A percentile compares a stretch with the other conserved stretches of the same genome.
Conservation (phyloP, 1,140 invertebrate species). For the Cydia strobilella region DNA sequence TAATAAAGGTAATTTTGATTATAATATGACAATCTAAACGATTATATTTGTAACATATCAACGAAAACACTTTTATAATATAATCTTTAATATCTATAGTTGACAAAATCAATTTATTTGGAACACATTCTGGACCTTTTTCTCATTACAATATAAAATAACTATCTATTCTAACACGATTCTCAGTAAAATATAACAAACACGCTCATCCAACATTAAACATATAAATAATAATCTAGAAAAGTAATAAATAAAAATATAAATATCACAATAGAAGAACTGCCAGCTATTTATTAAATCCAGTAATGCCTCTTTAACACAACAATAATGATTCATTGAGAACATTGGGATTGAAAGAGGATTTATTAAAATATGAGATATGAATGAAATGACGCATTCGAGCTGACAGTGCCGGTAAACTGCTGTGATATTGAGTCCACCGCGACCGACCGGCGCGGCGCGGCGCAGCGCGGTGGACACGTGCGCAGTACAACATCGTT, state of each 20-base stretch:
- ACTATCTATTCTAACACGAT: constrained; percentile 64
- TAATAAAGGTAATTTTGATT: constrained; percentile 24
- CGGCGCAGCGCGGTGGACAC: neutral
- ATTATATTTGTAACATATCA: constrained; percentile 46
- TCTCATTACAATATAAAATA: constrained; percentile 66
- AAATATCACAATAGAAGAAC: constrained; percentile 78
- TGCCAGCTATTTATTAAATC: constrained; percentile 61
- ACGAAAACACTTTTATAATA: constrained; percentile 60
- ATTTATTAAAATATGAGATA: neutral
- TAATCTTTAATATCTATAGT: constrained; percentile 57
- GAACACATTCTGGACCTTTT: constrained; percentile 72
- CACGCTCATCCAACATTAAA: constrained; percentile 63
- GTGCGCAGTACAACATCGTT: constrained; percentile 57
- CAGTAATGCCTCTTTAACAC: constrained; percentile 37
- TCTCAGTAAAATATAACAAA: constrained; percentile 68
- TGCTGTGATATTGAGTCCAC: constrained; percentile 74
- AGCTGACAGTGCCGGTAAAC: constrained; percentile 68
- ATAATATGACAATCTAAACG: constrained; percentile 29
- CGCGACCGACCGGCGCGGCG: constrained; percentile 46
- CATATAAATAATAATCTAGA: constrained; percentile 72
- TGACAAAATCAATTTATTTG: constrained; percentile 67
- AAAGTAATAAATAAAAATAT: constrained; percentile 76
- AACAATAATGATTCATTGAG: constrained; percentile 25
- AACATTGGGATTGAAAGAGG: constrained; percentile 19
- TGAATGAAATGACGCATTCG: constrained; percentile 24